Percentiles rank a stretch among this genome's conserved stretches.
phyloP scores from a whole-genome alignment of 2,113 vertebrate species.

The Toxotes chatareus region DNA sequence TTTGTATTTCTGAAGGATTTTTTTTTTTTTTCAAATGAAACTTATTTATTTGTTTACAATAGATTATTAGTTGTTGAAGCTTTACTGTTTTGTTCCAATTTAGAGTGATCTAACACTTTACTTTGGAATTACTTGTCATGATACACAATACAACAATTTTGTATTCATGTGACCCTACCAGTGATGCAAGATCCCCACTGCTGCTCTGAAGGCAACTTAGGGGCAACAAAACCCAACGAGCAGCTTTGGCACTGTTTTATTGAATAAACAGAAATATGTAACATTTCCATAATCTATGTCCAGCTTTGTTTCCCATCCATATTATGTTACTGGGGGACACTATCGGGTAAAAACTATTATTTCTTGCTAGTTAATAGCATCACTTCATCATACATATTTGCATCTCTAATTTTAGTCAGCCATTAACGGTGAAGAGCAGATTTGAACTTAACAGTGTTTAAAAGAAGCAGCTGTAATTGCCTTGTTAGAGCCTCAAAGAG shows the following conservation, averaged over 20 bases:
- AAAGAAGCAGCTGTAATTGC: neutral
- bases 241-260: neutral
- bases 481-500: neutral
- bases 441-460: neutral
- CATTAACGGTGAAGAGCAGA: neutral
- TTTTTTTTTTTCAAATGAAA: constrained; percentile 58
- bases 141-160: constrained; percentile 19
- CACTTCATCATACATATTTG: neutral
- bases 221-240: neutral
- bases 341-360: neutral
- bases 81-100: constrained; percentile 56
- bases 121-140: constrained; percentile 66
- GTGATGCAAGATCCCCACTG: neutral
- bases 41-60: constrained; percentile 81
- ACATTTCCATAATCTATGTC: neutral
- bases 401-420: neutral
- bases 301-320: neutral
- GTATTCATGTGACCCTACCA: constrained; percentile 5
- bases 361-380: neutral
- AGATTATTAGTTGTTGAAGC: constrained; percentile 65
- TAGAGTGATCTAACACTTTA: constrained; percentile 58
- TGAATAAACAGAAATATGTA: neutral
- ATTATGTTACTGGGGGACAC: neutral
- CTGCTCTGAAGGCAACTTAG: neutral
- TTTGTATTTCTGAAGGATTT: constrained; percentile 78